A percentile compares a stretch with the other conserved stretches of the same genome.
Evolutionary conservation across 1,140 invertebrate species (phyloP).

Genomic region (Hydropsyche tenuis): DNA sequence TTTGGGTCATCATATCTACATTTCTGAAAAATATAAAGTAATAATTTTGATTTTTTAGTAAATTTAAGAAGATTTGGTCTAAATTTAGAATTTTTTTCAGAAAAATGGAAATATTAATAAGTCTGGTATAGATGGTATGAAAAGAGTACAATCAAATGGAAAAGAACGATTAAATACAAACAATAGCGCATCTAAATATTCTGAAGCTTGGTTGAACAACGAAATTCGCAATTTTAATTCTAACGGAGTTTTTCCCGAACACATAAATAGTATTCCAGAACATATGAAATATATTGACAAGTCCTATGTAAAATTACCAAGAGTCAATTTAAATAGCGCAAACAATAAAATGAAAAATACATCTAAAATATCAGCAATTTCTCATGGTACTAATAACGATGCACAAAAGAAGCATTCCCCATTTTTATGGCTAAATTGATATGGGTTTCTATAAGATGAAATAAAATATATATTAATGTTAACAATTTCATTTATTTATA

Average conservation of each 20-base stretch:
- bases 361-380: too few species aligned
- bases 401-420: not conserved
- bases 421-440: not conserved
- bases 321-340: too few species aligned
- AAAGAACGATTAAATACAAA: not conserved
- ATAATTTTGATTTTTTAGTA: constrained; percentile 1
- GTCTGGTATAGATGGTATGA: not conserved
- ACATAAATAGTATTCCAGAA: not conserved
- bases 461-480: not conserved
- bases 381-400: not conserved
- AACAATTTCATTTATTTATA: constrained; percentile 7
- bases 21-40: constrained; percentile 46
- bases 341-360: too few species aligned
- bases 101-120: not conserved
- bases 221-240: not conserved
- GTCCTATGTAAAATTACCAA: too few species aligned
- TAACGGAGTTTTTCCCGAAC: not conserved
- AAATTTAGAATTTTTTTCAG: not conserved
- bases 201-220: not conserved
- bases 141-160: not conserved
- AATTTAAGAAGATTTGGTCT: too few species aligned
- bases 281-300: not conserved
- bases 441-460: not conserved
- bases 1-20: constrained; percentile 61
- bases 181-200: not conserved